Base-by-base conservation (phyloP, 2,113 vertebrate genomes). In the Leptosomus discolor region DNA sequence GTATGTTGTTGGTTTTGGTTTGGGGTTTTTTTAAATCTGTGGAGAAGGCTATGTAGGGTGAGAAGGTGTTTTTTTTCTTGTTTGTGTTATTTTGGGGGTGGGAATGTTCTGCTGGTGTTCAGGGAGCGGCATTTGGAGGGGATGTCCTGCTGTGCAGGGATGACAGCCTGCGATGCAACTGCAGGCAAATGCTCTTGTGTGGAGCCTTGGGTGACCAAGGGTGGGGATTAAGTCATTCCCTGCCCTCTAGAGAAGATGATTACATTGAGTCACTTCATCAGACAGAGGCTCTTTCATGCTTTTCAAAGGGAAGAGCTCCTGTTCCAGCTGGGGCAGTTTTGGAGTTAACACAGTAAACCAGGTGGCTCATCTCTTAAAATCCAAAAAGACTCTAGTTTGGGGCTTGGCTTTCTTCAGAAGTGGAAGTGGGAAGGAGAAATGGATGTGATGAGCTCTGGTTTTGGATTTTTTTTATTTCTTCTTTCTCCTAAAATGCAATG, bases 21-120 rank as follows among this genome's bases (percentile, higher is more conserved):
- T n/a, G 15, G 3, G 0, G 12, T 21, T 22, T 5, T 18, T 41
- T 22, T 21, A 29, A 8, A 4, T 0, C 0, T 5, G 2, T 15
- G 12, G 29, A 29, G n/a, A 9, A 34, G 8, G n/a, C 6, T 2
- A 3, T 0, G 0, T 9, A 11, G 34, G 32, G 7, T 36, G 39
- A 12, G 24, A 81, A n/a, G 32, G 29, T 17, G 18, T 3, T 19
- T 5, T 5, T 32, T 65, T 54, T 2, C 27, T 60, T 15, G 0
- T 22, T 43, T 82, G 8, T 34, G 11, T 36, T 53, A 4, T 45
- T 70, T 20, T 3, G 0, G 9, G 68, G 8, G 6, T 1, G 2
- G n/a, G 5, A 26, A 1, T 7, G 2, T 19, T 39, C 43, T 75
- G 69, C 32, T 85, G 81, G 11, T 36, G 37, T 19, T 11, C 4